Base-by-base conservation (phyloP, 2,113 vertebrate genomes). In the Kryptolebias marmoratus region DNA sequence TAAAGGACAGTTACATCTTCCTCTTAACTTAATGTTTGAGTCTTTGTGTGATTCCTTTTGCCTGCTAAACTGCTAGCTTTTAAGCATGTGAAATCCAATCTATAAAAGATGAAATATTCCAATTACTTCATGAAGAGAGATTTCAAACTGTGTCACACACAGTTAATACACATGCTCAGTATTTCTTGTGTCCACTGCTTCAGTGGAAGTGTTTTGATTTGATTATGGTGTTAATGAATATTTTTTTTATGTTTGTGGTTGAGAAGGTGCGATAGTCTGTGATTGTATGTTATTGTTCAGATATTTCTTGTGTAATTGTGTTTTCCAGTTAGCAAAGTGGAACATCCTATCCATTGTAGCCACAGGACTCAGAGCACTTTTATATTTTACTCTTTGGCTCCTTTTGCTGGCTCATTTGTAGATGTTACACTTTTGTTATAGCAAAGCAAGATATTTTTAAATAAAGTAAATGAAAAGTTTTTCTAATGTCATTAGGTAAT, bases 91-190 rank as follows among this genome's bases (percentile, higher is more conserved):
- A 48, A 75, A 81, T 72, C 39, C 5, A 71, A 75, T 52, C 70
- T 28, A 18, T 48, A 13, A 75, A 79, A 79, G 63, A 61, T 73
- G 61, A 80, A 72, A 83, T 75, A 64, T 82, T 57, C 59, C 75
- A 80, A 72, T 88, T 88, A 80, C 77, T 89, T 85, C 48, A 60
- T 54, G 28, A 81, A 66, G 69, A 32, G 54, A 39, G 18, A 50
- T 58, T 48, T 71, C 13, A 58, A 44, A 56, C 45, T 49, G 9
- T 65, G 54, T 72, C 13, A 53, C 50, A 63, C 71, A 58, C 30
- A 74, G 72, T 55, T 49, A 42, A 68, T 64, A 50, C 67, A 67
- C 59, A 73, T 18, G 77, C 53, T 39, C 9, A 44, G 32, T 36
- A 7, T 42, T 42, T 5, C 4, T 10, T 42, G 39, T 42, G 8